Percentiles rank a stretch among this genome's conserved stretches.
phyloP scores from a whole-genome alignment of 1,140 invertebrate species.

The Drosophila fuyamai region DNA sequence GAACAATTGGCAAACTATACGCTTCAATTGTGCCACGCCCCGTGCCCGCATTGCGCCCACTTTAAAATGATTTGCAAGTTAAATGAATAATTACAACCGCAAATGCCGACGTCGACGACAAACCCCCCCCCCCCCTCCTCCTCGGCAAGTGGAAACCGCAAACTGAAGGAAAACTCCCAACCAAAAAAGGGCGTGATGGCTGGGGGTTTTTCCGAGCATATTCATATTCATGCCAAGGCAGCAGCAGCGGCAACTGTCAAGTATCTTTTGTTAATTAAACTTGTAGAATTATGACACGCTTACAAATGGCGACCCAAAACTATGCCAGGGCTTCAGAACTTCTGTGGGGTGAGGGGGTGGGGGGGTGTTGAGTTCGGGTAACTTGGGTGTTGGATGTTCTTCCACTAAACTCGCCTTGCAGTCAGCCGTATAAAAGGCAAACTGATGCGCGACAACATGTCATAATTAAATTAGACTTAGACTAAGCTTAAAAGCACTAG shows the following conservation, averaged over 20 bases:
- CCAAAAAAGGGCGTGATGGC: conserved; percentile 1
- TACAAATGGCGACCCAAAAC: conserved; percentile 64
- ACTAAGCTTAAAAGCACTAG: conserved; percentile 74
- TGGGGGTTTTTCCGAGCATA: conserved; percentile 34
- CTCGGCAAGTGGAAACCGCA: conserved; percentile 20
- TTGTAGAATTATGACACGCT: conserved; percentile 81
- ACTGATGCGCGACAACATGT: conserved; percentile 66
- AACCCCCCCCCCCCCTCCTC: neutral
- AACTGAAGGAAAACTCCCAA: conserved; percentile 33
- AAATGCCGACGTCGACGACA: conserved; percentile 46
- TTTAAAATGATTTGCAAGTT: conserved; percentile 80
- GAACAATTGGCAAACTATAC: conserved; percentile 79
- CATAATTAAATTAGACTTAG: conserved; percentile 83
- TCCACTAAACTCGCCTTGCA: conserved; percentile 35
- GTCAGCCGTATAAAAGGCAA: conserved; percentile 52
- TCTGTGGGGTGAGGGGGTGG: neutral
- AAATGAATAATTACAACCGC: conserved; percentile 81
- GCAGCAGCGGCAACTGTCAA: conserved; percentile 65
- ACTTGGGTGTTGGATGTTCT: neutral
- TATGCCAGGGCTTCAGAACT: conserved; percentile 59
- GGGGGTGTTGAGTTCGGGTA: neutral
- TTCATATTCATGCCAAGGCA: conserved; percentile 68
- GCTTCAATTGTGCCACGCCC: conserved; percentile 70
- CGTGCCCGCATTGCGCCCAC: conserved; percentile 15
- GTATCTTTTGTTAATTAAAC: conserved; percentile 83